Evolutionary conservation across 2,797 vertebrate species (phyloP), one percentile per base, ranked within the genome.

Genomic region (Danio aesculapii): DNA sequence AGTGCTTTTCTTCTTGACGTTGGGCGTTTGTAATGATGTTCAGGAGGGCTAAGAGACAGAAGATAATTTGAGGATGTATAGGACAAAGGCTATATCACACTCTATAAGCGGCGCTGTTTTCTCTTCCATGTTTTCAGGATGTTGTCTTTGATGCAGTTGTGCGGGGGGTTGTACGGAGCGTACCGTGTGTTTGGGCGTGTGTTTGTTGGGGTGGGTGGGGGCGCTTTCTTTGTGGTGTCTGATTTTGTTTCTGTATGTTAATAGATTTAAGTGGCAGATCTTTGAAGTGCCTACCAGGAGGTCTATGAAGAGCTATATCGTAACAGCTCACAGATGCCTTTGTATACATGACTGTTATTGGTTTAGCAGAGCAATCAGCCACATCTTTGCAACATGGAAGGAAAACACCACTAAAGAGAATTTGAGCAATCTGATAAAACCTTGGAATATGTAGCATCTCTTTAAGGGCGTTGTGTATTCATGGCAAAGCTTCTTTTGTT

Each of bases 361-460:
- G 82, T 84, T 84, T 84, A 84, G 74, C 50, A 66, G 74, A 84
- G 84, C 90, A 92, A 92, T 92, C 90, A 91, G 82, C 84, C 46
- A 77, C 53, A 88, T 91, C 88, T 87, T 88, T 88, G 87, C 87
- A 75, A 89, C 91, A 92, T 88, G 88, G 88, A 89, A 53, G 83
- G 61, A 77, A 88, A 81, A 83, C 64, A 86, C 79, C 82, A 88
- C 91, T 92, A 92, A 90, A 89, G 88, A 84, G 85, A 89, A 88
- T 88, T 87, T 93, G 92, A 92, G 89, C 89, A 91, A 89, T 92
- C 89, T 92, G 90, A 93, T 89, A 90, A 91, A 93, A 92, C 89
- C 90, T 92, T 80, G 91, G 88, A 92, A 87, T 89, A 91, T 87
- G 91, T 89, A 91, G 86, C 83, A 85, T 89, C 86, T 89, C 80